Evolutionary conservation across 2,797 vertebrate genomes (phyloP).

Genomic region (Sphenodon punctatus): DNA sequence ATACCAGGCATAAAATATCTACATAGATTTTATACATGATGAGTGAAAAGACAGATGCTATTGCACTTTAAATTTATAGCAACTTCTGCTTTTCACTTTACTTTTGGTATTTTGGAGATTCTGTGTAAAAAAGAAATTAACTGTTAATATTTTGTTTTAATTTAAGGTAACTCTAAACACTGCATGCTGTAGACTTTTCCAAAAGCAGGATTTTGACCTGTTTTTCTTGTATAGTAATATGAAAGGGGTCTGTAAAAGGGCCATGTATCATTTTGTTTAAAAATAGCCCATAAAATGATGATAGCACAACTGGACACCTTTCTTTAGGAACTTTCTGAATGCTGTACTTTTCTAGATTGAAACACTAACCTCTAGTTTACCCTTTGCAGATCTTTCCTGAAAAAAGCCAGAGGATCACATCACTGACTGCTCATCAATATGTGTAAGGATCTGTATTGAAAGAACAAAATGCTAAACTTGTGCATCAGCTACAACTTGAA

Average conservation of each 20-base stretch:
- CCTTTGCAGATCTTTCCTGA: constrained; percentile 25
- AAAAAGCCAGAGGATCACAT: neutral
- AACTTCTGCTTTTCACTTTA: neutral
- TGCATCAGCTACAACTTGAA: neutral
- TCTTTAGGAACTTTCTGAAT: neutral
- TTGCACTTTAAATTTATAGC: neutral
- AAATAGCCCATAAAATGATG: fast-evolving
- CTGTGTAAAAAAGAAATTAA: neutral
- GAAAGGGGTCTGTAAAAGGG: neutral
- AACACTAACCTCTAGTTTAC: too few relatives aligned
- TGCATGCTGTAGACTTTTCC: neutral
- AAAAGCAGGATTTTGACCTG: neutral
- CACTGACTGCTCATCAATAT: neutral
- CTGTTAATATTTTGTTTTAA: neutral
- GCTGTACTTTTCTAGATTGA: too few relatives aligned
- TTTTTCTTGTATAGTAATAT: neutral
- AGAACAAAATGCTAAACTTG: neutral
- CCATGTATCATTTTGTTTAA: neutral
- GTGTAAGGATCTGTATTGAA: neutral
- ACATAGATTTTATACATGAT: neutral
- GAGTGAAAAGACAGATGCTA: neutral
- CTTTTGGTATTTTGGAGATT: neutral
- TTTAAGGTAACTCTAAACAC: neutral
- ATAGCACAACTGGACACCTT: neutral
- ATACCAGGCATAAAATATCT: neutral